These are phyloP conservation scores for Tauraco hartlaubi DNA, from an alignment of 2,797 vertebrate species.

Conservation along the genomic window DNA sequence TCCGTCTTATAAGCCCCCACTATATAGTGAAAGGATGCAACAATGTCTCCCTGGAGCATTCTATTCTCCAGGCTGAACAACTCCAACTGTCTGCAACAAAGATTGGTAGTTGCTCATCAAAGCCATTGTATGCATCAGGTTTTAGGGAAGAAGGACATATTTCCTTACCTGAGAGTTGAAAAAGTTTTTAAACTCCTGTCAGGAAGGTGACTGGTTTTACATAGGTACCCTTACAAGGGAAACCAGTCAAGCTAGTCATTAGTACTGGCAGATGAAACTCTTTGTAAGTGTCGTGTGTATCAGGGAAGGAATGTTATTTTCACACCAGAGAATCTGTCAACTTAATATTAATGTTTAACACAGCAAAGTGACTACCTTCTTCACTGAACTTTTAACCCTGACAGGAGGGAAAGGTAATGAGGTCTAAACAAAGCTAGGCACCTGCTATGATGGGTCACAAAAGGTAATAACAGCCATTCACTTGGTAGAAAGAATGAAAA, in stretches of 20 bases:
- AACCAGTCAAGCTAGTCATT: neutral
- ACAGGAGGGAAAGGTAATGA: neutral
- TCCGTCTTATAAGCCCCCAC: neutral
- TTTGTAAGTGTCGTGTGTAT: neutral
- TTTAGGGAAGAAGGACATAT: neutral
- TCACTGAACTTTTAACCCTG: neutral
- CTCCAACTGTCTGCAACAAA: neutral
- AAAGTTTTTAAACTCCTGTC: rapidly evolving
- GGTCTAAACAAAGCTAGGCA: neutral
- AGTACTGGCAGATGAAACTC: neutral
- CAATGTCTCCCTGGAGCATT: neutral
- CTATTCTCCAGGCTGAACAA: neutral
- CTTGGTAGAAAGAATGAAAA: neutral
- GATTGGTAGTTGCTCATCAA: neutral
- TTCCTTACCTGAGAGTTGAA: neutral
- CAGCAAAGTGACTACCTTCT: neutral
- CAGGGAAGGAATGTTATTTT: neutral
- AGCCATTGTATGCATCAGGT: neutral
- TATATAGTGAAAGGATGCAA: neutral
- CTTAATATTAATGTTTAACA: neutral
- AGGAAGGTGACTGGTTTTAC: neutral
- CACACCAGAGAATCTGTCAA: neutral
- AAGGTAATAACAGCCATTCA: neutral
- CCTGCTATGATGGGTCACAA: neutral
- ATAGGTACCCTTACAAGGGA: rapidly evolving